Base-by-base conservation (phyloP, 2,113 vertebrate species). In the Pseudorasbora parva region DNA sequence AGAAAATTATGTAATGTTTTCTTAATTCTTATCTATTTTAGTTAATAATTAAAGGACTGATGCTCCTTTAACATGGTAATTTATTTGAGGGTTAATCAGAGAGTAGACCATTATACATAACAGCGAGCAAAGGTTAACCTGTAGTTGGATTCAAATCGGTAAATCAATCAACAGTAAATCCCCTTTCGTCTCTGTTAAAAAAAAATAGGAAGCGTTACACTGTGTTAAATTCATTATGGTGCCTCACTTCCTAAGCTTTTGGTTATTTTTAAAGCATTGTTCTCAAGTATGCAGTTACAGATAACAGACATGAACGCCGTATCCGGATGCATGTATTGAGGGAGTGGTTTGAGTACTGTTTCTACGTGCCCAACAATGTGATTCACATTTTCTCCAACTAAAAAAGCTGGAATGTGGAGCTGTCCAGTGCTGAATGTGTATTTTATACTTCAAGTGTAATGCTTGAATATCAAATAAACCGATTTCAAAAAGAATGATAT, bases 371-470 rank as follows among this genome's bases (percentile, higher is more conserved):
- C n/a, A 51, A 30, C 51, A n/a, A 23, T 59, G 12, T 59, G 11
- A 15, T 17, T 41, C 56, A 43, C 4, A 78, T 78, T 33, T 66
- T 19, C 17, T 11, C 43, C 49, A n/a, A 56, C 14, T 6, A 45
- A 54, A 51, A 60, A 69, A 60, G 33, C 33, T 64, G 47, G 27
- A 30, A 78, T 8, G n/a, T 37, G 82, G 82, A 81, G 82, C 82
- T 87, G 77, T 87, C 85, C 85, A 77, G 86, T 84, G 82, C 82
- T 84, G 82, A 84, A 84, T 10, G 27, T 2, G 54, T 5, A 1
- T 57, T 76, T n/a, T 41, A 57, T 57, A 57, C 5, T 8, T 49
- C 12, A 9, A 37, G 30, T 9, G 6, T 51, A 75, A 30, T 10
- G 12, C 54, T 23, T 77, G 75, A 17, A 41, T 77, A 75, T 75